These are phyloP conservation scores for Polyommatus iphigenia DNA, from an alignment of 2,888 invertebrate species.

Conservation along the genomic window DNA sequence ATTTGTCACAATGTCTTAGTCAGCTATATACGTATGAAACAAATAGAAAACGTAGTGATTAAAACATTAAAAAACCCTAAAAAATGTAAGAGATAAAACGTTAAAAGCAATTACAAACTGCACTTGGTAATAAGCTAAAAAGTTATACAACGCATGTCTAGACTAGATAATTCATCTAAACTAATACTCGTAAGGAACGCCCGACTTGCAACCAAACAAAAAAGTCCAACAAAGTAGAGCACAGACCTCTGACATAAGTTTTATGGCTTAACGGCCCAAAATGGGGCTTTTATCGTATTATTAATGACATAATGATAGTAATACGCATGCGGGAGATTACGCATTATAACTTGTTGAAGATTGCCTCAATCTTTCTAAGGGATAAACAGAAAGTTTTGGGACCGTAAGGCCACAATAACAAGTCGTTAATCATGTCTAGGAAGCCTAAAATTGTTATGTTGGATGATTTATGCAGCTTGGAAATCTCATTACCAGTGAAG, in stretches of 20 bases:
- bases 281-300: conserved; percentile 3
- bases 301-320: conserved; percentile 18
- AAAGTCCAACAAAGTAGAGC: conserved; percentile 1
- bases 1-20: background rate
- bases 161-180: background rate
- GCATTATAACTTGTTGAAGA: background rate
- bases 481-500: conserved; percentile 4
- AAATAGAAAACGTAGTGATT: background rate
- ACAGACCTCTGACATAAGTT: background rate
- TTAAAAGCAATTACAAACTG: background rate
- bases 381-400: conserved; percentile 3
- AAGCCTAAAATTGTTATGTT: conserved; percentile 27
- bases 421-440: conserved; percentile 26
- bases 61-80: background rate
- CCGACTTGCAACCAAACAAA: background rate
- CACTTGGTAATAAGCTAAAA: background rate
- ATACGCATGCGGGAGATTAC: background rate
- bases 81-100: background rate
- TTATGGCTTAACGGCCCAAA: conserved; percentile 9
- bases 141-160: background rate
- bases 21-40: too few relatives aligned
- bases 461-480: conserved; percentile 17
- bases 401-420: conserved; percentile 7
- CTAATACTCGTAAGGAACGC: background rate
- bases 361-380: conserved; percentile 16